A percentile compares a stretch with the other conserved stretches of the same genome.
These are phyloP conservation scores for Gymnoscopelus microlampas DNA, from an alignment of 2,797 vertebrate genomes.

Conservation along the genomic window DNA sequence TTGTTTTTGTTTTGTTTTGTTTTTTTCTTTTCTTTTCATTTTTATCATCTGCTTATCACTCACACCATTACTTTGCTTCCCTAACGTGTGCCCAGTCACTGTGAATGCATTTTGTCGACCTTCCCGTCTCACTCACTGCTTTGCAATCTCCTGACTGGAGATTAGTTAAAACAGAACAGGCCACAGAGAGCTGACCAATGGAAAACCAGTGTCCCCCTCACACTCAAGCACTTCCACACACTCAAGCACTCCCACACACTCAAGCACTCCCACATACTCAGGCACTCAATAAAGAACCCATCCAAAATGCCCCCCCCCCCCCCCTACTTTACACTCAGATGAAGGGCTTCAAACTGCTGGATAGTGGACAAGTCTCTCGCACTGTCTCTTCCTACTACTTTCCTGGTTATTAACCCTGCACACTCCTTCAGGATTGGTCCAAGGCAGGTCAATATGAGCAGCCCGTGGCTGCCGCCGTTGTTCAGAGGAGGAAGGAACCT, in stretches of 20 bases:
- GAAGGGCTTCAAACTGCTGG: conserved; percentile 84
- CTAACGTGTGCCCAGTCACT: conserved; percentile 49
- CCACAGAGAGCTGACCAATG: conserved; percentile 44
- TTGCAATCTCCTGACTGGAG: conserved; percentile 62
- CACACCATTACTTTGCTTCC: conserved; percentile 68
- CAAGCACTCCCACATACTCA: conserved; percentile 22
- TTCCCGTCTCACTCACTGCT: conserved; percentile 49
- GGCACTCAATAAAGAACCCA: conserved; percentile 26
- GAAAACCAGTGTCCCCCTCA: conserved; percentile 10
- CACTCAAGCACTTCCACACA: conserved; percentile 25
- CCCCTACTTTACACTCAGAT: conserved; percentile 78
- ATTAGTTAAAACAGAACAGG: conserved; percentile 68
- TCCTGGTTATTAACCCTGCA: conserved; percentile 59
- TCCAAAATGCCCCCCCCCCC: conserved; percentile 64
- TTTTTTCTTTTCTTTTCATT: conserved; percentile 45
- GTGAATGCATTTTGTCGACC: conserved; percentile 44
- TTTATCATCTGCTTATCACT: conserved; percentile 65
- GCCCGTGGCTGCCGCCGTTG: conserved; percentile 69
- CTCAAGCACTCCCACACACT: conserved; percentile 24
- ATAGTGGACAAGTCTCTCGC: conserved; percentile 69
- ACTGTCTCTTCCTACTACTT: conserved; percentile 22
- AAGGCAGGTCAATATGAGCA: conserved; percentile 92
- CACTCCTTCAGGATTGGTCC: conserved; percentile 91
- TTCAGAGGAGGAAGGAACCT: conserved; percentile 92
- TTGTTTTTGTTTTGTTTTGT: conserved; percentile 39